These are phyloP conservation scores for Oreotragus oreotragus DNA, from an alignment of 2,113 vertebrate genomes.

Conservation along the genomic window DNA sequence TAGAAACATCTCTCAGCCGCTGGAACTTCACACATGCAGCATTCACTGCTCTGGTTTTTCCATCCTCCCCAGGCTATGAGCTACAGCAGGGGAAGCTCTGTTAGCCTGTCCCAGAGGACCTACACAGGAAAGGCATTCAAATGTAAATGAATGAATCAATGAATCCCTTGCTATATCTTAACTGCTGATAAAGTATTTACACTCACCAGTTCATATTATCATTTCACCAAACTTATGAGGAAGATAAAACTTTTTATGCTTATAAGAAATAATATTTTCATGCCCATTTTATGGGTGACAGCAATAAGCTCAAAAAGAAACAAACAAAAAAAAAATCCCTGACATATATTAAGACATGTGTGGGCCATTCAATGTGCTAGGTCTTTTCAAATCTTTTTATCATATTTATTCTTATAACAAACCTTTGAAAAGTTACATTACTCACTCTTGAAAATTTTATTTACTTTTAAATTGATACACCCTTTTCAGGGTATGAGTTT, in stretches of 20 bases:
- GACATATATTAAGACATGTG: not conserved
- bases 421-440: not conserved
- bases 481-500: not conserved
- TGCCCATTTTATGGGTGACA: not conserved
- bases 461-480: not conserved
- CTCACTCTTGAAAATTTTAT: not conserved
- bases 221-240: not conserved
- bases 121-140: not conserved
- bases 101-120: not conserved
- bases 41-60: not conserved
- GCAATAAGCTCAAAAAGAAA: not conserved
- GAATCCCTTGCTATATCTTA: not conserved
- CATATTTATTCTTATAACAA: not conserved
- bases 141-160: not conserved
- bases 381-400: not conserved
- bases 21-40: not conserved
- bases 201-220: not conserved
- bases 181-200: not conserved
- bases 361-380: not conserved
- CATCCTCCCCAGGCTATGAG: not conserved
- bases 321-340: fast-evolving
- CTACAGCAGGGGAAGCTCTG: not conserved
- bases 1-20: not conserved
- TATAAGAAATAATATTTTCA: not conserved
- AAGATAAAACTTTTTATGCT: not conserved